phyloP scores from a whole-genome alignment of 64 coral and sea anemone genomes.

The Montipora sp. region DNA sequence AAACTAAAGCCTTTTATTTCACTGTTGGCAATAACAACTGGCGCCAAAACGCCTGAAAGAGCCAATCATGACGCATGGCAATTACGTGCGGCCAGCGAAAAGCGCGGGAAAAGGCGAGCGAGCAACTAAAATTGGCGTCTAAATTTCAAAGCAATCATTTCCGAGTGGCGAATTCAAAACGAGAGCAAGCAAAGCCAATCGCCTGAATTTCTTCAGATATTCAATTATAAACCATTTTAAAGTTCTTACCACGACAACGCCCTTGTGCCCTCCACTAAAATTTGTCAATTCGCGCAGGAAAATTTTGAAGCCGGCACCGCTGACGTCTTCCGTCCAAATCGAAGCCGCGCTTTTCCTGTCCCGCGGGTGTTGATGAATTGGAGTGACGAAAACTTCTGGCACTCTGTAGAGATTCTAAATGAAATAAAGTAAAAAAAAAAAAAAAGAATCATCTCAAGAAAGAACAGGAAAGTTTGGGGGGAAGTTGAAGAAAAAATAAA shows the following conservation, averaged over 20 bases:
- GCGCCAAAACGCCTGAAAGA: no score
- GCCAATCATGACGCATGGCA: no score
- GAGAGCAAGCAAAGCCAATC: no score
- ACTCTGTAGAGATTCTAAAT: not conserved
- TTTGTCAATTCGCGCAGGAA: conserved; percentile 8
- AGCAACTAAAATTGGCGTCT: no score
- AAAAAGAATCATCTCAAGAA: not conserved
- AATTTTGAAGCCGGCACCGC: not conserved
- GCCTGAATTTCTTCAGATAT: not conserved
- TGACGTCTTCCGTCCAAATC: conserved; percentile 20
- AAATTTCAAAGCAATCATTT: no score
- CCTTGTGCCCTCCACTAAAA: conserved; percentile 2
- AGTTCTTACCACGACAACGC: not conserved
- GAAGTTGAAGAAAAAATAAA: no score
- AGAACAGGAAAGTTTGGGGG: not conserved
- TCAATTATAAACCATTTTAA: no score
- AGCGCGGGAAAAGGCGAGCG: no score
- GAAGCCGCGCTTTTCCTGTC: conserved; percentile 15
- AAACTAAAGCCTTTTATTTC: no score
- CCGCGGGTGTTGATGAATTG: not conserved
- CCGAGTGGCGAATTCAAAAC: no score
- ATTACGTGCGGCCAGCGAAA: no score
- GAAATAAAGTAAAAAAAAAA: not conserved
- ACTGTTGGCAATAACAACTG: no score
- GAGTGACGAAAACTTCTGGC: not conserved